A percentile compares a stretch with the other conserved stretches of the same genome.
These are phyloP conservation scores for Pelmatolapia mariae DNA, from an alignment of 2,113 vertebrate species.

Conservation along the genomic window DNA sequence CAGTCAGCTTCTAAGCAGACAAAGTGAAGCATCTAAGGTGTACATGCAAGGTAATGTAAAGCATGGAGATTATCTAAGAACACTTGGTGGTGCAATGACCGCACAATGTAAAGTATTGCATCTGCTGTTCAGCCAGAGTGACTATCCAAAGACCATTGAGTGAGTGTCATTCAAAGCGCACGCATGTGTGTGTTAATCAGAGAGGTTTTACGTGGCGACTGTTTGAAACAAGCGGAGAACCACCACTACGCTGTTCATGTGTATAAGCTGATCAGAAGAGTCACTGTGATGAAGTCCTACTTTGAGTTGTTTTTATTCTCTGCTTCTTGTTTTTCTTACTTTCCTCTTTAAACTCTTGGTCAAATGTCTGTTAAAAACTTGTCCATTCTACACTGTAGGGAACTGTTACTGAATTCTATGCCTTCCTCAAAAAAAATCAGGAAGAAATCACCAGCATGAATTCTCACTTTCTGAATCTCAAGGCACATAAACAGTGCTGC, in stretches of 20 bases:
- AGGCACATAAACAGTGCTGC: slow-evolving; percentile 76
- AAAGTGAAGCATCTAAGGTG: slow-evolving; percentile 29
- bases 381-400: slow-evolving; percentile 7
- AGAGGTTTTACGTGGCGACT: slow-evolving; percentile 5
- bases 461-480: slow-evolving; percentile 63
- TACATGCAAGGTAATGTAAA: slow-evolving; percentile 55
- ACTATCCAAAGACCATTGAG: slow-evolving; percentile 34
- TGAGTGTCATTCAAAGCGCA: slow-evolving; percentile 40
- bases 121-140: slow-evolving; percentile 63
- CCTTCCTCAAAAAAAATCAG: not conserved
- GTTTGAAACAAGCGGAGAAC: not conserved
- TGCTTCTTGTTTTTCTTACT: not conserved
- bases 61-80: slow-evolving; percentile 67
- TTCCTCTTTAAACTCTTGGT: not conserved
- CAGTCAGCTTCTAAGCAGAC: slow-evolving; percentile 18
- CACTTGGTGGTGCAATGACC: slow-evolving; percentile 71
- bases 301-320: not conserved
- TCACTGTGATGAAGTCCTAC: not conserved
- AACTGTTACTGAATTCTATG: slow-evolving; percentile 21
- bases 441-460: slow-evolving; percentile 31
- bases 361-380: slow-evolving; percentile 9
- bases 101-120: slow-evolving; percentile 71
- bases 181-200: slow-evolving; percentile 1
- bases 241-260: not conserved
- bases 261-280: slow-evolving; percentile 6